A percentile compares a stretch with the other conserved stretches of the same genome.
These are phyloP conservation scores for Apamea sordens DNA, from an alignment of 2,888 invertebrate genomes.

Conservation along the genomic window DNA sequence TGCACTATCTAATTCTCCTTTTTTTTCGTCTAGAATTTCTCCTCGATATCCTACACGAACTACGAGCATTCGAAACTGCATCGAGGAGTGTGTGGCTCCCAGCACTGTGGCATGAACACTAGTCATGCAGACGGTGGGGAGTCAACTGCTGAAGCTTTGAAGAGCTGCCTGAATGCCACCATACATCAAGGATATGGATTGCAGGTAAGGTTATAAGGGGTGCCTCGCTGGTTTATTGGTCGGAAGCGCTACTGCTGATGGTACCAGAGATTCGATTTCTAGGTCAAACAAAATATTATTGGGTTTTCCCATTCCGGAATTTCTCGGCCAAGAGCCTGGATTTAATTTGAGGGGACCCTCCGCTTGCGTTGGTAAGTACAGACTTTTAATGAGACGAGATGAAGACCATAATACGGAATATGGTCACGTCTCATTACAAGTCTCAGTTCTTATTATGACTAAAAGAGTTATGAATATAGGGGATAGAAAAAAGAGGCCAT, in stretches of 20 bases:
- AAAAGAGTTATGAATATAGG: too few relatives aligned
- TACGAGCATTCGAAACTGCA: conserved; percentile 85
- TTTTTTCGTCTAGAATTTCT: conserved; percentile 78
- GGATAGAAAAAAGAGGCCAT: too few relatives aligned
- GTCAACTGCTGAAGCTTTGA: conserved; percentile 74
- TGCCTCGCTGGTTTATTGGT: not conserved
- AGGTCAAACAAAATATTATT: not conserved
- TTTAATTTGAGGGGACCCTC: not conserved
- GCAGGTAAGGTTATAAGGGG: conserved; percentile 74
- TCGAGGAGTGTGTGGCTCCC: conserved; percentile 84
- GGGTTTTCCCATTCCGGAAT: not conserved
- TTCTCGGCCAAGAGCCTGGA: not conserved
- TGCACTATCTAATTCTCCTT: not conserved
- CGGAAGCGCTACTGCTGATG: not conserved
- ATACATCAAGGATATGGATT: conserved; percentile 83
- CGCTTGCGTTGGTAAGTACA: too few relatives aligned
- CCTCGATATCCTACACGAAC: conserved; percentile 81
- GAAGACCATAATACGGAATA: too few relatives aligned
- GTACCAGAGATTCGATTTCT: not conserved
- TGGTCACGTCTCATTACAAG: too few relatives aligned
- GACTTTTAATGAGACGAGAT: too few relatives aligned
- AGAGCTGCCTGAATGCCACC: conserved; percentile 79
- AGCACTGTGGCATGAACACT: conserved; percentile 81
- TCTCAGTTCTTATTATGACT: too few relatives aligned
- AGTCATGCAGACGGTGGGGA: conserved; percentile 79